phyloP scores from a whole-genome alignment of 2,113 vertebrate genomes.

The Nesogale talazaci region DNA sequence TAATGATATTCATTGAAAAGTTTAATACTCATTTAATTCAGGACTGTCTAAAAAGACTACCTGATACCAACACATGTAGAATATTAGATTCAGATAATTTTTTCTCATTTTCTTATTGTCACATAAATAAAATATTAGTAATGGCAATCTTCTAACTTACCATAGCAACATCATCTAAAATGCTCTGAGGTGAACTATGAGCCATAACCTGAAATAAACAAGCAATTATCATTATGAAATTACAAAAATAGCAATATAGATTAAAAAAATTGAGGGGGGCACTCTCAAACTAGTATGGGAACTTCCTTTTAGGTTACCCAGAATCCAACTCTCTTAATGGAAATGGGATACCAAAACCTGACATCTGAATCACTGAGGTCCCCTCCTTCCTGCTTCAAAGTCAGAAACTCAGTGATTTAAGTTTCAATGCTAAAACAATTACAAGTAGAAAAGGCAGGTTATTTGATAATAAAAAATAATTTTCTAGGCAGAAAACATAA shows the following conservation, averaged over 20 bases:
- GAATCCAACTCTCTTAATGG: neutral
- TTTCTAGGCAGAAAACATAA: neutral
- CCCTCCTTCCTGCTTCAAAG: neutral
- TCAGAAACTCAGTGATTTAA: neutral
- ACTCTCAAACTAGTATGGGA: neutral
- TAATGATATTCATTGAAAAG: neutral
- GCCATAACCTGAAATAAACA: constrained; percentile 94
- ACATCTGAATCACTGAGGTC: neutral
- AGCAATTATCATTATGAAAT: constrained; percentile 43
- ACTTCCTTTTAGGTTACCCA: neutral
- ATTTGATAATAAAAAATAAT: neutral
- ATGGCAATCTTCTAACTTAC: constrained; percentile 87
- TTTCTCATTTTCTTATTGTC: neutral
- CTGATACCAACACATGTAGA: neutral
- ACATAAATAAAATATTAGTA: neutral
- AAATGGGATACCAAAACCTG: neutral
- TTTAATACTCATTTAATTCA: constrained; percentile 35
- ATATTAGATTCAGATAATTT: constrained; percentile 21
- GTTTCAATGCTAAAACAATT: constrained; percentile 12
- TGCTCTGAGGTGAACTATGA: constrained; percentile 97
- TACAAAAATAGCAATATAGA: neutral
- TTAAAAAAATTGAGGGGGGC: constrained; percentile 1
- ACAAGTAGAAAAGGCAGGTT: neutral
- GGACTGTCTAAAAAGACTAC: neutral
- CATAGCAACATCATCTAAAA: constrained; percentile 99